Evolutionary conservation across 2,888 invertebrate genomes (phyloP).

Genomic region (Tolmerus cingulatus): DNA sequence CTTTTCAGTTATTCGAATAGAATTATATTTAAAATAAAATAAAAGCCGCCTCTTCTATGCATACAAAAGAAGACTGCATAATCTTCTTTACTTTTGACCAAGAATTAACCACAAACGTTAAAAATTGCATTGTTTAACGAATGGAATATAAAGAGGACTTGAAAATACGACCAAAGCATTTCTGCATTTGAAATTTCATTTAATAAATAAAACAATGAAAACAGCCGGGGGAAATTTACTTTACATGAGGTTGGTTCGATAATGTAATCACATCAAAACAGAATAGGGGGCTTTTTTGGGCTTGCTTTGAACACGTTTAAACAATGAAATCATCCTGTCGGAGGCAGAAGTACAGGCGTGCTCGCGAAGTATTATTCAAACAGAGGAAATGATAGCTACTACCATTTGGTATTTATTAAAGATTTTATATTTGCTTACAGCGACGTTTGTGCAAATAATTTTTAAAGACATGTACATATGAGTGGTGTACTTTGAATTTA

Average conservation of each 20-base stretch:
- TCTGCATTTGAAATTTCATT: neutral
- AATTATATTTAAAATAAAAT: neutral
- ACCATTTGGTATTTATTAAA: neutral
- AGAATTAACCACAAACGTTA: neutral
- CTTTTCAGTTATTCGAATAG: neutral
- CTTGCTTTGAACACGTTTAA: neutral
- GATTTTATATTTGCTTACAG: neutral
- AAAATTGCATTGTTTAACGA: neutral
- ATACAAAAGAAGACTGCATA: neutral
- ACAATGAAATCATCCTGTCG: neutral
- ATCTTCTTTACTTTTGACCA: neutral
- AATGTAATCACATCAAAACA: neutral
- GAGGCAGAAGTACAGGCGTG: neutral
- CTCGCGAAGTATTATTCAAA: neutral
- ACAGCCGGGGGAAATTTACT: neutral
- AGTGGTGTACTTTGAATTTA: neutral
- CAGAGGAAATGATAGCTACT: neutral
- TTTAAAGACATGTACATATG: neutral
- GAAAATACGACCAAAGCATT: neutral
- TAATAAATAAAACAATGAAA: neutral
- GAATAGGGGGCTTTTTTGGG: neutral
- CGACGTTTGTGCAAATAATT: neutral
- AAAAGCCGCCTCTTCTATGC: neutral
- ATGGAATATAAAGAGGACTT: neutral
- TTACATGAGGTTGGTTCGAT: neutral